phyloP scores from a whole-genome alignment of 2,888 invertebrate species.

The Itoplectis maculator region DNA sequence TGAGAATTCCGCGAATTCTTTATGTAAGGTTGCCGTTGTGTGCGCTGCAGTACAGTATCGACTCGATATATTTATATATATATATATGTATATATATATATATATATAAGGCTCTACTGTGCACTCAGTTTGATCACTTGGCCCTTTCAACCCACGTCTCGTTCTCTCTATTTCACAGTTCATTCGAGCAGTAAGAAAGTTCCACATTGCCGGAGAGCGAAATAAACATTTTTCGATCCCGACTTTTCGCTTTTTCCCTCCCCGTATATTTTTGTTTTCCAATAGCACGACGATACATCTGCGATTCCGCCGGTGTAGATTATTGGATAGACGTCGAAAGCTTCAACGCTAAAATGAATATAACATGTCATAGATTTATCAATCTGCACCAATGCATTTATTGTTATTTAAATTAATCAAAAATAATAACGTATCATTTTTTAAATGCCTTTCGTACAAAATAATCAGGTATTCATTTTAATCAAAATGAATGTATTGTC shows the following conservation, averaged over 20 bases:
- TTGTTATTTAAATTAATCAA: too few relatives aligned
- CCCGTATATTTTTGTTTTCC: neutral
- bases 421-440: too few relatives aligned
- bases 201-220: neutral
- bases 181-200: neutral
- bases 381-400: too few relatives aligned
- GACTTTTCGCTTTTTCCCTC: neutral
- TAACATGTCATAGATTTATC: too few relatives aligned
- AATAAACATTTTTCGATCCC: conserved; percentile 20
- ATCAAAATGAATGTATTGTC: too few relatives aligned
- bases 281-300: neutral
- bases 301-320: neutral
- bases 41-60: neutral
- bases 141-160: conserved; percentile 1
- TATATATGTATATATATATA: too few relatives aligned
- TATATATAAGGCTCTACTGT: neutral
- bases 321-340: neutral
- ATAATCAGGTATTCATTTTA: too few relatives aligned
- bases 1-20: conserved; percentile 19
- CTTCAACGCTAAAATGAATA: neutral
- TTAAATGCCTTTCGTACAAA: too few relatives aligned
- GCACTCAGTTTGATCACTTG: conserved; percentile 32
- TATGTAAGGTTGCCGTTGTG: neutral
- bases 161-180: conserved; percentile 13
- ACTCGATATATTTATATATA: neutral